Evolutionary conservation across 2,113 vertebrate genomes (phyloP), one percentile per base, ranked within the genome.

Genomic region (Toxotes chatareus): DNA sequence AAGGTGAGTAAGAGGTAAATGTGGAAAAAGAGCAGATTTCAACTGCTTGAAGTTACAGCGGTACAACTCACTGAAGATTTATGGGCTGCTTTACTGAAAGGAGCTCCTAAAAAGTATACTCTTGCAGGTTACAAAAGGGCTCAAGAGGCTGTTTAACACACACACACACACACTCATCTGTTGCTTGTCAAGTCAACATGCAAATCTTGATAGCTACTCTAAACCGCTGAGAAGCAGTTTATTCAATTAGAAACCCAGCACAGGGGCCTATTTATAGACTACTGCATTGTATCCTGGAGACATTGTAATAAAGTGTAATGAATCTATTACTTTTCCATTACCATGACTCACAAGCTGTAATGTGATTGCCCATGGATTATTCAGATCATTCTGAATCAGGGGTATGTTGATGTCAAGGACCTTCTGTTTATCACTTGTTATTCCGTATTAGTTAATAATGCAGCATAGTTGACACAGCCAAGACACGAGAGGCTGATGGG

Each of bases 21-120:
- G 84, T 83, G 80, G 77, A 92, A 88, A 91, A 90, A 82, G n/a
- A 90, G 73, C 73, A 2, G 21, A 75, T 85, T 88, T 64, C 12
- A 53, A 78, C 82, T 17, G 87, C 82, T 85, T 73, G 32, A 81
- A 89, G 86, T 78, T 62, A 57, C 62, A 79, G 84, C 70, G 19
- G 67, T 61, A 57, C 76, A 73, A 77, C 80, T 19, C 62, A 80
- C 79, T 70, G 13, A 82, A 85, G 86, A 93, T 93, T 93, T 93
- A 92, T 83, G 73, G 79, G 62, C 83, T 68, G 60, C 86, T 86
- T 89, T 78, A 83, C 76, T 27, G 79, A 79, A 44, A 79, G 83
- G 85, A 84, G 87, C 89, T 92, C 76, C 83, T 91, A 88, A 92
- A 91, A 92, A 78, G 90, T 88, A 85, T 91, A 88, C 82, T 79